Conservation (phyloP, 1,140 invertebrate species). For the Trissolcus basalis region DNA sequence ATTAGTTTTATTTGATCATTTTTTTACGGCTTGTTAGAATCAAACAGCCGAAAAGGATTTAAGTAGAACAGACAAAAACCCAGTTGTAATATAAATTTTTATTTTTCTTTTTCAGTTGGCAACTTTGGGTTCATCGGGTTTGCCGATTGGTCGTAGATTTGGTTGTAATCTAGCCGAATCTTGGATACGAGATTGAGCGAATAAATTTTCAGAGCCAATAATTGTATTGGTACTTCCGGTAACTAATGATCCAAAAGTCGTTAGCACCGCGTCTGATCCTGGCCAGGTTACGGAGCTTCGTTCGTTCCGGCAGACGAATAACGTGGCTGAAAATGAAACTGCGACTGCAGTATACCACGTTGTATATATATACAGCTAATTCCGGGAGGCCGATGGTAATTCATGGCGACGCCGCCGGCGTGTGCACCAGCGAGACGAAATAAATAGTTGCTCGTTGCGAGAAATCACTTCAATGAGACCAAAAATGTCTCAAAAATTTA, state of each 20-base stretch:
- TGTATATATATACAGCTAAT: constrained; percentile 63
- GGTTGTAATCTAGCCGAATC: constrained; percentile 56
- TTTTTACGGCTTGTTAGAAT: too few relatives aligned
- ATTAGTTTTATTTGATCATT: too few relatives aligned
- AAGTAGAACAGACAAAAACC: background rate
- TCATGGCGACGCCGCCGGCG: constrained; percentile 61
- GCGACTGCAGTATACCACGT: constrained; percentile 55
- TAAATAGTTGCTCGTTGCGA: constrained; percentile 58
- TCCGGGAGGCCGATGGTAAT: constrained; percentile 67
- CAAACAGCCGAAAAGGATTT: too few relatives aligned
- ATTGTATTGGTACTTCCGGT: constrained; percentile 77
- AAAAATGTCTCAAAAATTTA: constrained; percentile 35
- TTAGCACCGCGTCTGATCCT: constrained; percentile 68
- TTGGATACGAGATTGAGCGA: constrained; percentile 70
- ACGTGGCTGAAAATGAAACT: constrained; percentile 68
- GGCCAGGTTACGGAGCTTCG: constrained; percentile 66
- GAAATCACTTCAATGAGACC: constrained; percentile 54
- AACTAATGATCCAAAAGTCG: constrained; percentile 77
- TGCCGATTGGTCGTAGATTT: constrained; percentile 46
- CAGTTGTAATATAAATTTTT: background rate
- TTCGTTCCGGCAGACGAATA: constrained; percentile 59
- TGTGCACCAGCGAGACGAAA: constrained; percentile 55
- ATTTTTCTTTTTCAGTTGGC: constrained; percentile 33
- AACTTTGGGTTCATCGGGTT: constrained; percentile 32
- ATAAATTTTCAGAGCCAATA: constrained; percentile 74